Conservation (phyloP, 2,113 vertebrate genomes). For the Melierax canorus region DNA sequence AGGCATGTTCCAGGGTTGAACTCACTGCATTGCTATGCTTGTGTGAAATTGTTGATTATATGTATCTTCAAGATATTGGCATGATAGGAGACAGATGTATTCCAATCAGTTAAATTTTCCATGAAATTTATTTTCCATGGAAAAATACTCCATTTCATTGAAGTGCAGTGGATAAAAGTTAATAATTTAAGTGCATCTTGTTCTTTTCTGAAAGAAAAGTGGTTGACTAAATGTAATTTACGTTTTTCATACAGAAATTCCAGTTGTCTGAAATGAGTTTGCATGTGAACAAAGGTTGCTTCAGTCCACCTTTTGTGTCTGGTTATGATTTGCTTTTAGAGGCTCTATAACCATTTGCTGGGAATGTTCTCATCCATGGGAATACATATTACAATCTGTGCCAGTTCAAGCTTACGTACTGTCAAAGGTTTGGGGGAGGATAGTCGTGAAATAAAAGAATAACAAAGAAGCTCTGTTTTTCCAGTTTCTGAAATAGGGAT, state of each 20-base stretch:
- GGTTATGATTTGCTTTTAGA: neutral
- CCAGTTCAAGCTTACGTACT: neutral
- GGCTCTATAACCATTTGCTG: neutral
- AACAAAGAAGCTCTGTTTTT: neutral
- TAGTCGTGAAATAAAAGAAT: neutral
- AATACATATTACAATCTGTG: neutral
- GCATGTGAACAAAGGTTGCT: neutral
- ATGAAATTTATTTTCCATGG: neutral
- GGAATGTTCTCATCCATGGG: neutral
- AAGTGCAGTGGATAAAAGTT: neutral
- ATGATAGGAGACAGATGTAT: neutral
- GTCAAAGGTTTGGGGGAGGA: neutral
- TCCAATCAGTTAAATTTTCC: neutral
- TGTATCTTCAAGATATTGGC: neutral
- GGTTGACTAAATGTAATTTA: neutral
- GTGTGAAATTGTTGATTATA: neutral
- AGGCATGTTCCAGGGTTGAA: neutral
- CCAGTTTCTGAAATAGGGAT: neutral
- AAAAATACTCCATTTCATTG: neutral
- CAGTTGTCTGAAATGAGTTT: neutral
- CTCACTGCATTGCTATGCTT: neutral
- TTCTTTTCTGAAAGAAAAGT: neutral
- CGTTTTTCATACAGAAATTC: neutral
- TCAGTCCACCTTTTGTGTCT: neutral
- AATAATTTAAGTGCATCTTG: neutral